phyloP scores from a whole-genome alignment of 2,797 vertebrate species.

The Scolopax rusticola region DNA sequence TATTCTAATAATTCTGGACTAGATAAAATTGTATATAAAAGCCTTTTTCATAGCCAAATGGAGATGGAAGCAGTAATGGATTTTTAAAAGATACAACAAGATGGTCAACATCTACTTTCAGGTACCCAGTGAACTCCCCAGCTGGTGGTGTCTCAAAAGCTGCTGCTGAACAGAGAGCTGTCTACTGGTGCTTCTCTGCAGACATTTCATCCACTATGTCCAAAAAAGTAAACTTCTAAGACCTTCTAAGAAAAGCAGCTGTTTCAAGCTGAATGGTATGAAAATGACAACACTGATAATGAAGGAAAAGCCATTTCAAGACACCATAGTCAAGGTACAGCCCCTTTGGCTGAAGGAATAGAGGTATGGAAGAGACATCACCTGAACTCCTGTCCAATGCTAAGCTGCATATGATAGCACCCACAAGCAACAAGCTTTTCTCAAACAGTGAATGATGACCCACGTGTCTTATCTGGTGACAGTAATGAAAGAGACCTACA shows the following conservation, averaged over 20 bases:
- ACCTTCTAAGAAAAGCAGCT: neutral
- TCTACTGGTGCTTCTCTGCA: neutral
- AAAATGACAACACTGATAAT: neutral
- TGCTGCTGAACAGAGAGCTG: neutral
- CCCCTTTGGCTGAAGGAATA: neutral
- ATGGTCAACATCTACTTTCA: slow-evolving; percentile 11
- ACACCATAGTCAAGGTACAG: neutral
- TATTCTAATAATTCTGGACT: slow-evolving; percentile 47
- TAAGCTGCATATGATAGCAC: neutral
- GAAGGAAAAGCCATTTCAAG: neutral
- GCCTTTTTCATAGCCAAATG: slow-evolving; percentile 11
- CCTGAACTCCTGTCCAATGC: neutral
- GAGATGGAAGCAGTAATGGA: neutral
- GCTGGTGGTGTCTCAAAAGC: neutral
- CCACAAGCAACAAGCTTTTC: neutral
- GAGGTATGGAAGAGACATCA: neutral
- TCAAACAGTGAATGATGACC: neutral
- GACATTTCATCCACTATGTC: neutral
- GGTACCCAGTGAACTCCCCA: neutral
- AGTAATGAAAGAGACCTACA: neutral
- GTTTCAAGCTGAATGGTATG: neutral
- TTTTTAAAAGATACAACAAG: slow-evolving; percentile 18
- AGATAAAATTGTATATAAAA: slow-evolving; percentile 44
- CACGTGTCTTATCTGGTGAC: neutral
- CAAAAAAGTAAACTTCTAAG: neutral